A percentile compares a stretch with the other conserved stretches of the same genome.
Evolutionary conservation across 2,113 vertebrate species (phyloP).

Genomic region (Callipepla squamata): DNA sequence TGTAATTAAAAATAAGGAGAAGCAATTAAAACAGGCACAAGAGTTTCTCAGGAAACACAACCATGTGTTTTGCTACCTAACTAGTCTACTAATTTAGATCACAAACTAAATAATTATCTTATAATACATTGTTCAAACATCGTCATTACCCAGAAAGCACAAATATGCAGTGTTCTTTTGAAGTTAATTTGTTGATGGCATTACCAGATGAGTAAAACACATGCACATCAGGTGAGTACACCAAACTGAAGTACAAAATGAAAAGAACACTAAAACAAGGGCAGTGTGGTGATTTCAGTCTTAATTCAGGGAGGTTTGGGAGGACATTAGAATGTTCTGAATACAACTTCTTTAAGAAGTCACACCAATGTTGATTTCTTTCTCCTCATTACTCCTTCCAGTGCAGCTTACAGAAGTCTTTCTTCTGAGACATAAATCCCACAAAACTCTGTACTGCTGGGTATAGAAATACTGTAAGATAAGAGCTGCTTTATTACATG

Average conservation of each 20-base stretch:
- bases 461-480: neutral
- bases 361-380: neutral
- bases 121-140: conserved; percentile 48
- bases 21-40: neutral
- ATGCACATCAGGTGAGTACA: conserved; percentile 16
- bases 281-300: neutral
- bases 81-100: conserved; percentile 28
- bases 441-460: neutral
- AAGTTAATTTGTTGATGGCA: conserved; percentile 36
- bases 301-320: neutral
- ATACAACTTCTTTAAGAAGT: neutral
- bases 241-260: conserved; percentile 31
- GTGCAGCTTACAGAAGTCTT: neutral
- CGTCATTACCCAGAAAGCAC: conserved; percentile 30
- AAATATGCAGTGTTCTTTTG: conserved; percentile 3
- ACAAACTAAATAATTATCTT: conserved; percentile 48
- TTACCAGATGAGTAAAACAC: conserved; percentile 37
- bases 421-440: neutral
- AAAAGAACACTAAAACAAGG: neutral
- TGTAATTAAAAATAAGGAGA: conserved; percentile 23
- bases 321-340: neutral
- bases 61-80: conserved; percentile 35
- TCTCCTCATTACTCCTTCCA: neutral
- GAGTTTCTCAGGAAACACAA: conserved; percentile 46
- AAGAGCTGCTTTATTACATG: neutral